phyloP scores from a whole-genome alignment of 2,797 vertebrate genomes.

The Furcifer pardalis region DNA sequence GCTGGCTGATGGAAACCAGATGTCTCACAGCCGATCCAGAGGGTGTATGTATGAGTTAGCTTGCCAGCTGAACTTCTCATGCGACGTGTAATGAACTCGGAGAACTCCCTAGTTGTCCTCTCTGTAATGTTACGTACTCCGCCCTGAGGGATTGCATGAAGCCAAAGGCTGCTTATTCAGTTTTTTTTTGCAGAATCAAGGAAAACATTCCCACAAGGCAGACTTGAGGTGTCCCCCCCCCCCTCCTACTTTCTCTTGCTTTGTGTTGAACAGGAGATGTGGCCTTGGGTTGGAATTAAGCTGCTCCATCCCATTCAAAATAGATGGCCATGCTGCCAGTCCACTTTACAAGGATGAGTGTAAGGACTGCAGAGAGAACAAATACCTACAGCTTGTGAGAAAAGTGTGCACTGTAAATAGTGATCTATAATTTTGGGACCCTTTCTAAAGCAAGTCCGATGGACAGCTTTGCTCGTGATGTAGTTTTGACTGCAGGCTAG shows the following conservation, averaged over 20 bases:
- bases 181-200: too few species aligned
- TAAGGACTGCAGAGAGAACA: background rate
- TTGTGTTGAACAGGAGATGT: fast-evolving
- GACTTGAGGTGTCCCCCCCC: fast-evolving
- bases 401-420: too few species aligned
- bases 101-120: background rate
- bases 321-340: fast-evolving
- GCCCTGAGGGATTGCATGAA: background rate
- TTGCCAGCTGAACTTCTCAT: background rate
- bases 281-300: background rate
- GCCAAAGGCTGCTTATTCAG: background rate
- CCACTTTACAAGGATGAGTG: background rate
- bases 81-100: background rate
- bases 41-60: background rate
- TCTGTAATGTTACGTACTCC: background rate
- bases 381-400: too few species aligned
- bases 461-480: background rate
- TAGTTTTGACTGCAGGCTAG: too few species aligned
- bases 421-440: too few species aligned
- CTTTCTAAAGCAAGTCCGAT: too few species aligned
- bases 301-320: background rate
- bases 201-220: background rate
- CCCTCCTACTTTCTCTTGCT: background rate
- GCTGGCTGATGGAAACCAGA: slow-evolving; percentile 56
- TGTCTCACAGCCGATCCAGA: slow-evolving; percentile 32